Base-by-base conservation (phyloP, 2,797 vertebrate species). In the Alosa sapidissima region DNA sequence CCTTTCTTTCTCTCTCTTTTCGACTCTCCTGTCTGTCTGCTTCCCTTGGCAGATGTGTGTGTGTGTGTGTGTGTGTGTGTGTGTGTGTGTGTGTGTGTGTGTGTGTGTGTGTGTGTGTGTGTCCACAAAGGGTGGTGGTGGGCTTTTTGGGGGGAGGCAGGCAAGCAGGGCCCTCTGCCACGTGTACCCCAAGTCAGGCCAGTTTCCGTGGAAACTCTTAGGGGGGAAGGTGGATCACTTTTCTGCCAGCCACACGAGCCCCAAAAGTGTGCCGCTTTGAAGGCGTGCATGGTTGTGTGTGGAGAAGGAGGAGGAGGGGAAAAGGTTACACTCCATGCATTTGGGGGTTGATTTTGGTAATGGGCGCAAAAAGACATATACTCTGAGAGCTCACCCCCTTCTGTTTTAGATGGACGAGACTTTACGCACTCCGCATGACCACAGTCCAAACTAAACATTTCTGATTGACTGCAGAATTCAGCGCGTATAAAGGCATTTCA, bases 41-140 rank as follows among this genome's bases (percentile, higher is more conserved):
- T 95, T 94, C 89, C 91, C 90, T 92, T 93, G 94, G 94, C 95
- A 96, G 93, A 96, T 96, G 95, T 95, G 91, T 94, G 91, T 91
- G 93, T 91, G 93, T 89, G 48, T 93, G 90, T 90, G 81, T 60
- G 68, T 55, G 75, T 86, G 87, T 85, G 91, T 84, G 89, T 90
- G 86, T 89, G 78, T 90, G 87, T 88, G 88, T 83, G 88, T n/a
- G n/a, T n/a, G n/a, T n/a, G n/a, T n/a, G n/a, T n/a, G n/a, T n/a
- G n/a, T n/a, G n/a, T n/a, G n/a, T n/a, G n/a, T n/a, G n/a, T n/a
- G n/a, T 19, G 52, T 54, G 52, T 54, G 52, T 54, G 52, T 2
- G 47, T 48, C 3, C 49, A 49, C 8, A 88, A 65, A 28, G 33
- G 6, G 28, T 1, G 41, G 41, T 36, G 5, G 91, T 89, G 81